phyloP scores from a whole-genome alignment of 1,140 invertebrate genomes.

The Drosophila nigrodunni region DNA sequence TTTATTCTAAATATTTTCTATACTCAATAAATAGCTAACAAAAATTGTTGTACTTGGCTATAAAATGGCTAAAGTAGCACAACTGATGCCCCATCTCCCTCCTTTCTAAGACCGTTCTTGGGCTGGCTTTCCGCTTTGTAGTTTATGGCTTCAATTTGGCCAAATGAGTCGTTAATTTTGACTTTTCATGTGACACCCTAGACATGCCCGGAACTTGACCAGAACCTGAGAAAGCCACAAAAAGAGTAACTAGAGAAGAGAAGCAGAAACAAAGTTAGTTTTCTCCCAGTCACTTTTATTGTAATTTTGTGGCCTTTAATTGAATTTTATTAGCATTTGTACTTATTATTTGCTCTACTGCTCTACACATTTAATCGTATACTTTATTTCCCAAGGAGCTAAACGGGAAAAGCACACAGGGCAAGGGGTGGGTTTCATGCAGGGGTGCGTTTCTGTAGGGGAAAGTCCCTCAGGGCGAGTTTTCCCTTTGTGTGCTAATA shows the following conservation, averaged over 20 bases:
- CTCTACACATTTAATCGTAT: conserved; percentile 66
- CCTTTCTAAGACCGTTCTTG: not conserved
- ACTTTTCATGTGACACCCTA: conserved; percentile 68
- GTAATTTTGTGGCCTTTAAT: conserved; percentile 83
- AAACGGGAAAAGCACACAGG: conserved; percentile 1
- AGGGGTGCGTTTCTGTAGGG: not conserved
- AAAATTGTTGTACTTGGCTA: no score
- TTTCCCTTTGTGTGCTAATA: conserved; percentile 34
- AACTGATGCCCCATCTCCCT: not conserved
- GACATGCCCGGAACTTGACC: not conserved
- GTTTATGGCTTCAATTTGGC: conserved; percentile 81
- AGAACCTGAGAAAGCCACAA: not conserved
- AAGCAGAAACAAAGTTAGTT: conserved; percentile 53
- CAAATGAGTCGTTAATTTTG: conserved; percentile 83
- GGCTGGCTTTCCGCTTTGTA: conserved; percentile 51
- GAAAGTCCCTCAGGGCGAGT: not conserved
- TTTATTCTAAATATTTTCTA: no score
- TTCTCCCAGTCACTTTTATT: conserved; percentile 71
- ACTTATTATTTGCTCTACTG: conserved; percentile 71
- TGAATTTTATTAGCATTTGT: conserved; percentile 83
- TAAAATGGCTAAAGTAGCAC: no score
- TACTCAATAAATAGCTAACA: no score
- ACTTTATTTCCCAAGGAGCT: conserved; percentile 57
- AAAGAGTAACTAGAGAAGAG: not conserved
- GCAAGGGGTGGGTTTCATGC: not conserved